phyloP scores from a whole-genome alignment of 2,113 vertebrate species.

The Oncorhynchus gorbuscha region DNA sequence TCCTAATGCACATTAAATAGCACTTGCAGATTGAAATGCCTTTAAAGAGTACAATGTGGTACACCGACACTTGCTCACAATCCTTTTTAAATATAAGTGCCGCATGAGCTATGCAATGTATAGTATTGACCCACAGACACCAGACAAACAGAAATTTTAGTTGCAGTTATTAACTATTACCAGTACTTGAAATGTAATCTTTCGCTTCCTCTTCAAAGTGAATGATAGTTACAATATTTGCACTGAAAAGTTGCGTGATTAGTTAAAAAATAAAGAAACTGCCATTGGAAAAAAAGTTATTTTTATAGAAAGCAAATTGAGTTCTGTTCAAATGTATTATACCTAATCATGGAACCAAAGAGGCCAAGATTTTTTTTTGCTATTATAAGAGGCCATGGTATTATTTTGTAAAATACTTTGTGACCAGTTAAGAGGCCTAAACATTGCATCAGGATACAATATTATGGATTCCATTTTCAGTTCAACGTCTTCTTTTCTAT shows the following conservation, averaged over 20 bases:
- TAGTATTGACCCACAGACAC: conserved; percentile 75
- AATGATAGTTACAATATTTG: conserved; percentile 93
- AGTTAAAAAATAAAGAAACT: conserved; percentile 80
- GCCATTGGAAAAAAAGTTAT: conserved; percentile 90
- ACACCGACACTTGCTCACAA: conserved; percentile 72
- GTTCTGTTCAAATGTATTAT: conserved; percentile 91
- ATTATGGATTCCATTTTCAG: conserved; percentile 83
- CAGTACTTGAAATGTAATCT: conserved; percentile 95
- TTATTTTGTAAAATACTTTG: conserved; percentile 80
- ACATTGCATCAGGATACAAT: conserved; percentile 89
- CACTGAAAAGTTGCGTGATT: conserved; percentile 93
- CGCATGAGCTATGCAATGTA: conserved; percentile 98
- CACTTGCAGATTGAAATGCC: conserved; percentile 89
- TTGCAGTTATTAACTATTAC: conserved; percentile 75
- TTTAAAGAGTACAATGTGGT: conserved; percentile 79
- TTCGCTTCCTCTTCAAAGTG: conserved; percentile 87
- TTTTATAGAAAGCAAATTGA: conserved; percentile 93
- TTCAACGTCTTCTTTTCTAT: conserved; percentile 82
- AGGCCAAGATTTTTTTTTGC: conserved; percentile 83
- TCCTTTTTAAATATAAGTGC: conserved; percentile 76
- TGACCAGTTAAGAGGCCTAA: conserved; percentile 84
- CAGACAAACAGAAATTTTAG: conserved; percentile 80
- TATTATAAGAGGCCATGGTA: conserved; percentile 79
- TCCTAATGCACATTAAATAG: conserved; percentile 80
- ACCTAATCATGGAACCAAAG: conserved; percentile 98